A percentile compares a stretch with the other conserved stretches of the same genome.
Evolutionary conservation across 30 jellyfish, hydroid and myxozoan genomes (phyloP).

Genomic region (Morbakka virulenta): DNA sequence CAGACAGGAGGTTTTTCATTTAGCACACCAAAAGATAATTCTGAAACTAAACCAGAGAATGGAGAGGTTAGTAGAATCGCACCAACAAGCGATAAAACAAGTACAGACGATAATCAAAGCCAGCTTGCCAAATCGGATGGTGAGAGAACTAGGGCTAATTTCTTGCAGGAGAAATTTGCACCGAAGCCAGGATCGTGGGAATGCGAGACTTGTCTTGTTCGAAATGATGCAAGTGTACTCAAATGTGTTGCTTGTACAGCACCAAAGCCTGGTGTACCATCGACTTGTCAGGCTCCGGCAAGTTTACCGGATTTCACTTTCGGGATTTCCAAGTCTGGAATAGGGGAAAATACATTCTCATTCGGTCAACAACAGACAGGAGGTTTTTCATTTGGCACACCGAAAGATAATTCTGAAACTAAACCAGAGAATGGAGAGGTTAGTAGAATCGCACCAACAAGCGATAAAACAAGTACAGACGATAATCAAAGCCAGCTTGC

Average conservation of each 20-base stretch:
- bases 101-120: not conserved
- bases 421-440: too few relatives aligned
- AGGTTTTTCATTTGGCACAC: not conserved
- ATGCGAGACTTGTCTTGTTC: slow-evolving; percentile 36
- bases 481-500: not conserved
- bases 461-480: too few relatives aligned
- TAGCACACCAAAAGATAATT: not conserved
- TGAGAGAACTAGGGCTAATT: not conserved
- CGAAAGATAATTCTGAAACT: not conserved
- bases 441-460: too few relatives aligned
- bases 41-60: not conserved
- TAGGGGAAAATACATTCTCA: too few relatives aligned
- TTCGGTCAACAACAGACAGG: not conserved
- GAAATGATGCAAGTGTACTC: not conserved
- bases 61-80: too few relatives aligned
- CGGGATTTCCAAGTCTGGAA: too few relatives aligned
- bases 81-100: too few relatives aligned
- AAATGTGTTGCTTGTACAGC: slow-evolving; percentile 46
- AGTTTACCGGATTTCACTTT: too few relatives aligned
- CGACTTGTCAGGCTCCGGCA: too few relatives aligned
- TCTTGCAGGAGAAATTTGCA: not conserved
- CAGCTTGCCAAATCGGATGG: not conserved
- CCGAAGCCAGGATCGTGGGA: slow-evolving; percentile 45
- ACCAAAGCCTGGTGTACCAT: slow-evolving; percentile 30
- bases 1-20: not conserved